A percentile compares a stretch with the other conserved stretches of the same genome.
Evolutionary conservation across 2,113 vertebrate genomes (phyloP).

Genomic region (Ploceus nigricollis): DNA sequence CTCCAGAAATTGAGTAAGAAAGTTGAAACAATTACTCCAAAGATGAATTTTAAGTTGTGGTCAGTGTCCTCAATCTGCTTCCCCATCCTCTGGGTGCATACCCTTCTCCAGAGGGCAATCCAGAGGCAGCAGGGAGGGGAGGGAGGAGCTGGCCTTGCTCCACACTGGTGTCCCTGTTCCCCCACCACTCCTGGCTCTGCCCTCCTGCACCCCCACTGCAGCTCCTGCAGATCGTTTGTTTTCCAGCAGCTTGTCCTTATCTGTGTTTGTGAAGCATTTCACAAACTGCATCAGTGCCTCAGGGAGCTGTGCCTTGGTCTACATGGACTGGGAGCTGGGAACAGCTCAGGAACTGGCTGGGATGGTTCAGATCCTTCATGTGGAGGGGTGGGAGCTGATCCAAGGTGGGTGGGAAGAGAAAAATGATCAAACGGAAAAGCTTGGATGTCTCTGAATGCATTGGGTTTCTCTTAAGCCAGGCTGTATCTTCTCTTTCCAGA

Average conservation of each 20-base stretch:
- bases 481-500: background rate
- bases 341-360: background rate
- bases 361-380: background rate
- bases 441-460: background rate
- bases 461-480: background rate
- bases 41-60: background rate
- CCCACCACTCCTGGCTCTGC: background rate
- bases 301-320: background rate
- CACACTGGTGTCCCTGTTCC: rapidly evolving
- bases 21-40: background rate
- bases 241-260: background rate
- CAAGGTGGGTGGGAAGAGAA: background rate
- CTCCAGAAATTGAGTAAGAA: background rate
- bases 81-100: background rate
- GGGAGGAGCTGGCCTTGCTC: background rate
- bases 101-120: background rate
- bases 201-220: background rate
- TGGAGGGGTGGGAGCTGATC: background rate
- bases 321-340: background rate
- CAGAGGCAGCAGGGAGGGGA: background rate
- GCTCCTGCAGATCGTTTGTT: background rate
- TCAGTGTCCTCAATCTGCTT: background rate
- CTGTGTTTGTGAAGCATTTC: background rate
- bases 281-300: background rate
- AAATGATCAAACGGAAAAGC: background rate